Evolutionary conservation across 2,888 invertebrate genomes (phyloP).

Genomic region (Drosophila melanosoma): DNA sequence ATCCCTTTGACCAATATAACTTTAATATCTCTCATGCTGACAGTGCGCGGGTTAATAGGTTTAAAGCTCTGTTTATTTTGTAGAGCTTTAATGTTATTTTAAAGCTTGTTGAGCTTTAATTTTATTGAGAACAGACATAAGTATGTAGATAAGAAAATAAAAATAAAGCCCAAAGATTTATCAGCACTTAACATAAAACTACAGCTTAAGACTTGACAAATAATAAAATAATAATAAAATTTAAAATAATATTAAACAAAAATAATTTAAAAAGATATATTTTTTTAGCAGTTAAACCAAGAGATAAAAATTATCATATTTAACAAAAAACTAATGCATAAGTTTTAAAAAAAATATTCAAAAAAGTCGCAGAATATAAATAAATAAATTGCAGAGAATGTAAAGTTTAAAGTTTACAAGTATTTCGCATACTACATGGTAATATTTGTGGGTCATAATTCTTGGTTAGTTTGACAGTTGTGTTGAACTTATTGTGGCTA

Average conservation of each 20-base stretch:
- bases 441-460: conserved; percentile 15
- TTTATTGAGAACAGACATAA: too few relatives aligned
- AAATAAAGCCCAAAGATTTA: not conserved
- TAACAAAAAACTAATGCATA: not conserved
- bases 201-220: not conserved
- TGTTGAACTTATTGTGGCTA: conserved; percentile 20
- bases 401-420: not conserved
- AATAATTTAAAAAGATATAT: too few relatives aligned
- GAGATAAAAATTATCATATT: too few relatives aligned
- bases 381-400: not conserved
- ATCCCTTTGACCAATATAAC: not conserved
- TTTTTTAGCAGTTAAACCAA: too few relatives aligned
- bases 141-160: not conserved
- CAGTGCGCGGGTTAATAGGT: too few relatives aligned
- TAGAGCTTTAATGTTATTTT: not conserved
- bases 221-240: too few relatives aligned
- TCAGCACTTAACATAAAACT: not conserved
- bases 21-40: not conserved
- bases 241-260: too few relatives aligned
- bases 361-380: not conserved
- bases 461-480: conserved; percentile 26
- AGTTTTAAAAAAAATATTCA: not conserved
- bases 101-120: not conserved
- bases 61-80: not conserved
- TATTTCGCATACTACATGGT: not conserved